These are phyloP conservation scores for Hesperia comma DNA, from an alignment of 2,888 invertebrate genomes.

Conservation along the genomic window DNA sequence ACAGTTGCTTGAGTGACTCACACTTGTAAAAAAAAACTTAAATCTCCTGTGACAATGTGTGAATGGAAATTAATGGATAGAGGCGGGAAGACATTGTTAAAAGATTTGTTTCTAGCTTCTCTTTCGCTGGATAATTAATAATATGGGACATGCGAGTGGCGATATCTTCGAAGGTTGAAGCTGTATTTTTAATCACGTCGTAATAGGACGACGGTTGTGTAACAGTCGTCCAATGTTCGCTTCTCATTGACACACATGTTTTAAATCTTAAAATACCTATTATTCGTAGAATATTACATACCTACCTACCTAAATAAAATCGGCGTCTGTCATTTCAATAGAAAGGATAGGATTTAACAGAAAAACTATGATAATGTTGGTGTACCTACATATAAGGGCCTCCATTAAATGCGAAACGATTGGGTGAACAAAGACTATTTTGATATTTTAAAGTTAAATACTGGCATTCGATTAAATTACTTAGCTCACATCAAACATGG, in stretches of 20 bases:
- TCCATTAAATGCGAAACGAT: too few species aligned
- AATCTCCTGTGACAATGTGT: constrained; percentile 43
- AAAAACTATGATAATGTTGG: too few species aligned
- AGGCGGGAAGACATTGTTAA: constrained; percentile 36
- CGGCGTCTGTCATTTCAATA: neutral
- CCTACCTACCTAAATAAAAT: neutral
- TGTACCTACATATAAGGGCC: too few species aligned
- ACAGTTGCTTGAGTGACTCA: constrained; percentile 47
- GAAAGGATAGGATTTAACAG: too few species aligned
- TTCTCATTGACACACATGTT: constrained; percentile 23
- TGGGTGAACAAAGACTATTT: too few species aligned
- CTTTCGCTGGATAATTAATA: constrained; percentile 22
- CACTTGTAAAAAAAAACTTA: constrained; percentile 42
- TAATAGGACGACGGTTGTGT: constrained; percentile 34
- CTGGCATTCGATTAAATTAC: too few species aligned
- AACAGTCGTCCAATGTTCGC: constrained; percentile 16
- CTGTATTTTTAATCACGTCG: constrained; percentile 28
- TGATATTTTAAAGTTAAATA: too few species aligned
- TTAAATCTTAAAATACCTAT: constrained; percentile 18
- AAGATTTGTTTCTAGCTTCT: constrained; percentile 32
- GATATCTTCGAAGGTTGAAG: constrained; percentile 27
- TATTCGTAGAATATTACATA: constrained; percentile 3
- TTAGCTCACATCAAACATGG: too few species aligned
- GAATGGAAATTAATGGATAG: constrained; percentile 42
- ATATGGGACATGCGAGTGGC: constrained; percentile 9